Base-by-base conservation (phyloP, 2,888 invertebrate genomes). In the Thelaira solivaga region DNA sequence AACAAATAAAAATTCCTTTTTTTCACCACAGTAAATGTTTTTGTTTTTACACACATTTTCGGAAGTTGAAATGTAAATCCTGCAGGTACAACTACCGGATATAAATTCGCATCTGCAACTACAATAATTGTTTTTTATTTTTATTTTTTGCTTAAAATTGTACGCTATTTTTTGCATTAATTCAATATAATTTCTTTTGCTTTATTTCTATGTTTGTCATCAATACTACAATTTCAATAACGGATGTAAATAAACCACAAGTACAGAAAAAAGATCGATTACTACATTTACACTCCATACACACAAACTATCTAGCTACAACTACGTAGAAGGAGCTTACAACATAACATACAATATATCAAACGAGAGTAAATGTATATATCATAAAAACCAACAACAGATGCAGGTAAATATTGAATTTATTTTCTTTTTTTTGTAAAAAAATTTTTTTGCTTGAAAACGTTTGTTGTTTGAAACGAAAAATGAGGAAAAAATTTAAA, bases 171-270 rank as follows among this genome's bases (percentile, higher is more conserved):
- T 76, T 55, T 59, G 24, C 57, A 29, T 57, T 45, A 20, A 20
- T 34, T 72, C 18, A 59, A 59, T 43, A 59, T 43, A 59, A 55
- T 47, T 75, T 76, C 51, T 47, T 51, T 65, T 55, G 13, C 24
- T 55, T 22, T 8, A 20, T 22, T 43, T 51, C n/a, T 43, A 72
- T 72, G 43, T 65, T 78, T 62, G 78, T 77, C 64, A 74, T 71
- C 76, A 80, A 81, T 71, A 80, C 62, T 75, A 67, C 75, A 81
- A 71, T 65, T 77, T 75, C 84, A 84, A 84, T 85, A 87, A 83
- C 86, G 86, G 86, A 86, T 86, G 86, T 87, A 85, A 86, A 87
- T 87, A 86, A 87, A 86, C 86, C 86, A 84, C 86, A 86, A 55
- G 64, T 39, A 64, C 20, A 24, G 31, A 29, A 71, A 47, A 84